Percentiles rank a stretch among this genome's conserved stretches.
phyloP scores from a whole-genome alignment of 1,140 invertebrate species.

The Penaeus chinensis region DNA sequence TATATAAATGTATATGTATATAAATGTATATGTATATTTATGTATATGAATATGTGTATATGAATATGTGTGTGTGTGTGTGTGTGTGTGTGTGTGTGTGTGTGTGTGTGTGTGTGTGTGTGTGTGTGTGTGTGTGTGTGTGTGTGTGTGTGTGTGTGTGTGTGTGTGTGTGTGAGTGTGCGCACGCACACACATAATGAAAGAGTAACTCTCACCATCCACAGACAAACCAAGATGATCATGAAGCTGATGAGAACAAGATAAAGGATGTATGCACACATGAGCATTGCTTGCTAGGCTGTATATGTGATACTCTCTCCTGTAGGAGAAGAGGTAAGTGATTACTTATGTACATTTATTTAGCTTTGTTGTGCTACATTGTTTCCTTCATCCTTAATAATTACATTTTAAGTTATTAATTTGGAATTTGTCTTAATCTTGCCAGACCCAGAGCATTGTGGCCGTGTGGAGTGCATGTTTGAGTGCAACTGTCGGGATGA shows the following conservation, averaged over 20 bases:
- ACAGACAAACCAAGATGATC: not conserved
- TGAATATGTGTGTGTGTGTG: too few relatives aligned
- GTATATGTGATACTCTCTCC: conserved; percentile 37
- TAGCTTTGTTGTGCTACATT: not conserved
- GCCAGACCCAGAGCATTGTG: conserved; percentile 49
- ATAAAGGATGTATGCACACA: conserved; percentile 23
- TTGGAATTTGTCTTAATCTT: not conserved
- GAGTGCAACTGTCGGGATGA: conserved; percentile 50
- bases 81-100: too few relatives aligned
- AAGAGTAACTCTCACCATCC: not conserved
- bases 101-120: too few relatives aligned
- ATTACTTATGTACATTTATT: not conserved
- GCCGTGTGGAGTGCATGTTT: conserved; percentile 56
- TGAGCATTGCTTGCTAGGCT: conserved; percentile 39
- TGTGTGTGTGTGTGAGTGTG: too few relatives aligned
- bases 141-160: too few relatives aligned
- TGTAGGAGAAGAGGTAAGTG: conserved; percentile 49
- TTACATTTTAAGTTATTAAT: not conserved
- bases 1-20: too few relatives aligned
- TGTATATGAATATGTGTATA: too few relatives aligned
- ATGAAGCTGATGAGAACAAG: not conserved
- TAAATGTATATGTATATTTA: too few relatives aligned
- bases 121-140: too few relatives aligned
- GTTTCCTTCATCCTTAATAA: not conserved
- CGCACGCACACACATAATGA: too few relatives aligned